Conservation (phyloP, 1,140 invertebrate species). For the Ephestia elutella region DNA sequence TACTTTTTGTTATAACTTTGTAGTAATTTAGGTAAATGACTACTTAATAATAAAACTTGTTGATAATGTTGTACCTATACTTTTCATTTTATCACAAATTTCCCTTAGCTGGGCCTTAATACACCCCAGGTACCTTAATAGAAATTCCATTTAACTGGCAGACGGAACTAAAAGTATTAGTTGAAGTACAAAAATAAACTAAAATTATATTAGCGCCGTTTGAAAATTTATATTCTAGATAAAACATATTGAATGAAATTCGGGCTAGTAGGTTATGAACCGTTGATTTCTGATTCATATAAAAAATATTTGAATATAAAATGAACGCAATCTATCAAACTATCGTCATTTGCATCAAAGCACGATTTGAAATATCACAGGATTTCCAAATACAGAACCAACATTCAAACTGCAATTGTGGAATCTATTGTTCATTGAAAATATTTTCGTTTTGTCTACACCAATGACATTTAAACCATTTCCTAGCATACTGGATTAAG, state of each 20-base stretch:
- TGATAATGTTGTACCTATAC: constrained; percentile 10
- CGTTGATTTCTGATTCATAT: neutral
- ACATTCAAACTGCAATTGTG: neutral
- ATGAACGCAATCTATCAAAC: neutral
- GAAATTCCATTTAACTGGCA: no score
- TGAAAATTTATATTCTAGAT: no score
- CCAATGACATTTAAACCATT: neutral
- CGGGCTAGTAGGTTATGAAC: no score
- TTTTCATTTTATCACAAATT: constrained; percentile 20
- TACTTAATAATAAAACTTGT: constrained; percentile 12
- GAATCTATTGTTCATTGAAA: constrained; percentile 4
- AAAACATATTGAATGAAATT: no score
- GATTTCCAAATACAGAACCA: neutral
- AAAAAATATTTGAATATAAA: neutral
- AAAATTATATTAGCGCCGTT: no score
- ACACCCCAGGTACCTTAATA: constrained; percentile 20
- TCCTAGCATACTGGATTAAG: constrained; percentile 1
- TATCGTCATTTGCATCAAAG: neutral
- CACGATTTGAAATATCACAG: neutral
- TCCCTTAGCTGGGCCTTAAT: constrained; percentile 22
- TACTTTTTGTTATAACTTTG: constrained; percentile 6
- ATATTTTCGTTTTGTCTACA: neutral
- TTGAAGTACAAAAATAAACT: no score
- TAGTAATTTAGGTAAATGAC: constrained; percentile 12
- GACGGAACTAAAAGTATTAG: no score